Conservation (phyloP, 2,797 vertebrate genomes). For the Sarcophilus harrisii region DNA sequence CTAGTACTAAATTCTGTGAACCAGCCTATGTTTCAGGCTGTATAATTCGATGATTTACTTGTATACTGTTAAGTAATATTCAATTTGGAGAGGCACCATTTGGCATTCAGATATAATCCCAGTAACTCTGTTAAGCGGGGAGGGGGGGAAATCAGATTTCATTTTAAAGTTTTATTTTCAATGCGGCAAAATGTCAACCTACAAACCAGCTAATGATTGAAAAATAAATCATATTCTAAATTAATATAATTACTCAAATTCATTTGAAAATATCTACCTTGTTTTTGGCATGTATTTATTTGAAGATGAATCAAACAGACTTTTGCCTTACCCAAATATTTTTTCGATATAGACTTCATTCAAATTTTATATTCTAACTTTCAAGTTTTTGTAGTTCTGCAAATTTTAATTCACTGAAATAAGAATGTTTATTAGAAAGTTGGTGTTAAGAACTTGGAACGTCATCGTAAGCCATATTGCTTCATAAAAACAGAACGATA, state of each 20-base stretch:
- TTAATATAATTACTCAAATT: neutral
- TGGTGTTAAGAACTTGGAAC: slow-evolving; percentile 1
- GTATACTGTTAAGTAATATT: slow-evolving; percentile 28
- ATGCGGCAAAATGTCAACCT: slow-evolving; percentile 1
- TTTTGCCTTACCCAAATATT: neutral
- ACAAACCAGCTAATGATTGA: slow-evolving; percentile 18
- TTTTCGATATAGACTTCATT: neutral
- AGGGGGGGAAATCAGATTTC: neutral
- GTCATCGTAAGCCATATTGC: slow-evolving; percentile 29
- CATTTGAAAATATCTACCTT: slow-evolving; percentile 38
- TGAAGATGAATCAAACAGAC: slow-evolving; percentile 20
- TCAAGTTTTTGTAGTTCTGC: neutral
- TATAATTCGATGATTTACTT: neutral
- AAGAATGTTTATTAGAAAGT: slow-evolving; percentile 32
- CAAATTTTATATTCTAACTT: slow-evolving; percentile 39
- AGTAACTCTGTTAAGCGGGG: neutral
- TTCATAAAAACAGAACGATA: slow-evolving; percentile 22
- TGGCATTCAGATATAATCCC: neutral
- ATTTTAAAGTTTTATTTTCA: slow-evolving; percentile 4
- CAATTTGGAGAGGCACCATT: neutral
- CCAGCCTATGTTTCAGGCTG: neutral
- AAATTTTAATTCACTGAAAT: slow-evolving; percentile 37
- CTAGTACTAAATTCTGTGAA: neutral
- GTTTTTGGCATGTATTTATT: neutral
- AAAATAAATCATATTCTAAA: slow-evolving; percentile 15